Base-by-base conservation (phyloP, 2,888 invertebrate genomes). In the Lycaena phlaeas region DNA sequence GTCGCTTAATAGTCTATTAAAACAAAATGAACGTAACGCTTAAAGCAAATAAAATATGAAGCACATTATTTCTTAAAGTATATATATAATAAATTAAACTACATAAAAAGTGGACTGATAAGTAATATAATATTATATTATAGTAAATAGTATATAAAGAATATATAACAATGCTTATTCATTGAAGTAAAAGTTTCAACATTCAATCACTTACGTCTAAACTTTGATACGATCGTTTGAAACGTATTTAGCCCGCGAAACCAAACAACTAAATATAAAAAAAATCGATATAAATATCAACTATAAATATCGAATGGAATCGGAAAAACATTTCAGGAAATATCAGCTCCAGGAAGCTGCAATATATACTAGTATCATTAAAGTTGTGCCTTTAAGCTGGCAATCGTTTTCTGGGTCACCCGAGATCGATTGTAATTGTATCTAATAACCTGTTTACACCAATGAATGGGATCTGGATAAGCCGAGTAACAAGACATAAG, bases 331-430 rank as follows among this genome's bases (percentile, higher is more conserved):
- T 12, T 31, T 31, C 22, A 34, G 34, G 22, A 34, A 34, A 9
- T 12, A 4, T 12, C 4, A 12, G 30, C n/a, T 30, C 17, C 34
- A 22, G 34, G 34, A 34, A 18, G 34, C 22, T 34, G 17, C 34
- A 34, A 34, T 34, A 34, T 18, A 22, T 22, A 7, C 3, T 22
- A 34, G 18, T 17, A 11, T 18, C 18, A 34, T 22, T 22, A 34
- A 34, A 34, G 22, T 34, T 18, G 34, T 7, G 34, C 34, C 34
- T 34, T 18, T n/a, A n/a, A 12, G 18, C 17, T 18, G 7, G 12
- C 12, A 34, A 7, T 22, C 12, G 34, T 34, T 34, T 34, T 22
- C 34, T 34, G 34, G 34, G 34, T 22, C 34, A 34, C 11, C 22
- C 9, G 18, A 22, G 22, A 34, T 34, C 34, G 18, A 34, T 34